Percentiles rank a stretch among this genome's conserved stretches.
These are phyloP conservation scores for Eurytoma californica DNA, from an alignment of 2,888 invertebrate species.

Conservation along the genomic window DNA sequence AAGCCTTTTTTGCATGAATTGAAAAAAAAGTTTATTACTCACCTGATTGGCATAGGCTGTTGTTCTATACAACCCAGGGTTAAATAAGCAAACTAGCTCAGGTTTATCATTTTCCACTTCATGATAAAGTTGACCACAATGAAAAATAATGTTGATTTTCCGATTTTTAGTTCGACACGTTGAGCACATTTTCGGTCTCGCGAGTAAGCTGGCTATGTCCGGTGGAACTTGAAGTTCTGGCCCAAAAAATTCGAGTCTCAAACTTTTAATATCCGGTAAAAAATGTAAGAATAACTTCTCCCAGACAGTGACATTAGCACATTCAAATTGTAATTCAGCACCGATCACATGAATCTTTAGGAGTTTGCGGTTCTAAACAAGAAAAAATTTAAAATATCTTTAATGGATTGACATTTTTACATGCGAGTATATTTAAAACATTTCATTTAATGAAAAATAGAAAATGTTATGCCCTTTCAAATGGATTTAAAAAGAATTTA, in stretches of 20 bases:
- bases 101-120: conserved; percentile 68
- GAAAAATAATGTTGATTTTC: conserved; percentile 64
- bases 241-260: conserved; percentile 81
- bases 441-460: too few species aligned
- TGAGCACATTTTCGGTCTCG: conserved; percentile 73
- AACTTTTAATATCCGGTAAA: conserved; percentile 77
- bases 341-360: conserved; percentile 78
- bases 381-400: conserved; percentile 26
- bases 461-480: too few species aligned
- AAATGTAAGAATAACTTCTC: conserved; percentile 83
- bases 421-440: neutral
- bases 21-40: neutral
- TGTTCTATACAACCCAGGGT: conserved; percentile 82
- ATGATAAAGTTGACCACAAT: conserved; percentile 71
- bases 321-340: conserved; percentile 85
- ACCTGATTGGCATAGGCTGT: conserved; percentile 78
- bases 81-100: conserved; percentile 81
- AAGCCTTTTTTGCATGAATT: too few species aligned
- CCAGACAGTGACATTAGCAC: conserved; percentile 82
- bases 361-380: conserved; percentile 25
- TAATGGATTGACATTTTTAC: too few species aligned
- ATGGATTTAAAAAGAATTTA: too few species aligned
- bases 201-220: conserved; percentile 78
- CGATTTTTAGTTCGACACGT: conserved; percentile 61
- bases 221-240: conserved; percentile 80